Evolutionary conservation across 2,888 invertebrate genomes (phyloP), one percentile per base, ranked within the genome.

Genomic region (Heliothis peltigera): DNA sequence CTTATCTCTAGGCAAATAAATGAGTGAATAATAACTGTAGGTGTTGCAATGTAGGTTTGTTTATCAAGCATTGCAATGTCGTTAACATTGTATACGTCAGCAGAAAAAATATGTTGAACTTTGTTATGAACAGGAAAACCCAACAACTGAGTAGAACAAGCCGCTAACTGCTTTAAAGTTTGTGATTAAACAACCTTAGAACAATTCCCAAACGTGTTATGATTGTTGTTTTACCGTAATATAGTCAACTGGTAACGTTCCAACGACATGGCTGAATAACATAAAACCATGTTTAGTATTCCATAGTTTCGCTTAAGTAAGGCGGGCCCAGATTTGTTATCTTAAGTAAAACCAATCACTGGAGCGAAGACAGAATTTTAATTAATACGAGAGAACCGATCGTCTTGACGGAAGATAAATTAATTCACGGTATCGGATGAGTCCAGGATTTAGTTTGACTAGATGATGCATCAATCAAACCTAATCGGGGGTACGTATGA

Each of bases 341-440:
- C 85, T 85, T 77, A 83, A 85, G 81, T 81, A 83, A 85, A 84
- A 80, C 77, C 84, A 85, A 87, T 87, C 85, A 80, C 71, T 79
- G 70, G 58, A 81, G 81, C 77, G 83, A 83, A 84, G 84, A 85
- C 77, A 86, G 84, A 84, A 85, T 87, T 88, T 87, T 88, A 91
- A 91, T 91, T 86, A 85, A 86, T 80, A 77, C 72, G 57, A 75
- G 73, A 73, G 79, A 80, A 78, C 70, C 78, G 76, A 87, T 87
- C 83, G 64, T 75, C 49, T 64, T 67, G 77, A 73, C 64, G 71
- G 64, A 64, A 72, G 76, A 72, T 81, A 86, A n/a, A 88, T 88
- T 85, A 86, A 87, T 85, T 86, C 69, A 75, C 73, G 75, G 72
- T 76, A 76, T 76, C 52, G 46, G 68, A 70, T 64, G 52, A 61